Base-by-base conservation (phyloP, 2,888 invertebrate species). In the Volucella bombylans region DNA sequence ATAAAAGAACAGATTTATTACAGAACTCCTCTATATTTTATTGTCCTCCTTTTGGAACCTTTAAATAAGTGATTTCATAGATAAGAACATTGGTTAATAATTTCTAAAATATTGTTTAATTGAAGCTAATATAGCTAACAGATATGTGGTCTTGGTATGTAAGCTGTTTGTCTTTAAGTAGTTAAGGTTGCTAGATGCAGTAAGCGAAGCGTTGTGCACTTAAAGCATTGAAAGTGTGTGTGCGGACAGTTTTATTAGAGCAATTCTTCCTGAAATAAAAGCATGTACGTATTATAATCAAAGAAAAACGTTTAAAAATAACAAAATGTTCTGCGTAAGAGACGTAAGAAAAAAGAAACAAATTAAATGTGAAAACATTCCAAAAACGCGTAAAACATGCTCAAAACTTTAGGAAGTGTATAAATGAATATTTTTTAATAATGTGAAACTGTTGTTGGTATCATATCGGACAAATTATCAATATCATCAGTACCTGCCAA, bases 181-280 rank as follows among this genome's bases (percentile, higher is more conserved):
- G 39, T 41, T 41, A 43, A 41, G 68, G 80, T 74, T 80, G 79
- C 61, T 80, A 76, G 74, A 80, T 74, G 83, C 80, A 67, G 49
- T 45, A 80, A 80, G 69, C 74, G 79, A 80, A 71, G 71, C 74
- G 80, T 41, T 61, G 74, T 83, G 82, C 82, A 69, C 65, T 50
- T 31, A 6, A 31, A 31, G 31, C 31, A 31, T 31, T 50, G 50
- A 64, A 54, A 54, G 31, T 41, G 38, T 39, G 47, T 61, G 39
- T 55, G 55, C n/a, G 31, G 39, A 4, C 47, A 55, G 62, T 47
- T 74, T 59, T 72, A 6, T 76, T 77, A 85, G 62, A 85, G 77
- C 47, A 85, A 77, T 72, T 81, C 68, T 68, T 85, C 85, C 85
- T 85, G 85, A 11, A 81, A 85, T 41, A 72, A 68, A 81, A 45